These are phyloP conservation scores for Linurgus olivaceus DNA, from an alignment of 2,797 vertebrate genomes.

Conservation along the genomic window DNA sequence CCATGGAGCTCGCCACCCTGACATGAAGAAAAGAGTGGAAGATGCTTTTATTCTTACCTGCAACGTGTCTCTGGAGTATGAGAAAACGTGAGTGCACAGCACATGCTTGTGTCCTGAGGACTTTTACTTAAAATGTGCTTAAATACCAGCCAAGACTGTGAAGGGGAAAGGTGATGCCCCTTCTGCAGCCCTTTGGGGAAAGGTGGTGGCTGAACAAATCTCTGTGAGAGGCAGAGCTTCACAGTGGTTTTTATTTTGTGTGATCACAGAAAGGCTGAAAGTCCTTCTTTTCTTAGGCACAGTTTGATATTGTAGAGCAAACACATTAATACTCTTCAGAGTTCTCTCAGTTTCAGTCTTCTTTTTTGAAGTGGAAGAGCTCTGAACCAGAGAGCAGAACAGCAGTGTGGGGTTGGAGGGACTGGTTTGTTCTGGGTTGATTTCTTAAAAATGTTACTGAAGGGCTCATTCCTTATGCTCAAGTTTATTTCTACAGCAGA, in stretches of 20 bases:
- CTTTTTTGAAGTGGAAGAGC: neutral
- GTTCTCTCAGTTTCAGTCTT: conserved; percentile 38
- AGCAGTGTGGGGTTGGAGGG: neutral
- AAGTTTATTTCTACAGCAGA: neutral
- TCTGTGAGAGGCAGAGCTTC: neutral
- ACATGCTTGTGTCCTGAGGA: fast-evolving
- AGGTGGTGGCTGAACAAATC: neutral
- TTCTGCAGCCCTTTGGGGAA: neutral
- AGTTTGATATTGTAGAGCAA: conserved; percentile 23
- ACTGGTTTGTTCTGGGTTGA: neutral
- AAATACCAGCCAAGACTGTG: neutral
- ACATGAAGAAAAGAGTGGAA: conserved; percentile 97
- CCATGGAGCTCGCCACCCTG: conserved; percentile 94
- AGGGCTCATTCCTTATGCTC: neutral
- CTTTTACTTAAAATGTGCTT: neutral
- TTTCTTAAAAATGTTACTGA: neutral
- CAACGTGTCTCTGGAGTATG: conserved; percentile 95
- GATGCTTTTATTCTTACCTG: conserved; percentile 92
- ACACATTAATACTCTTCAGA: conserved; percentile 68
- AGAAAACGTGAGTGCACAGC: conserved; percentile 85
- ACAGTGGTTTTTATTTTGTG: neutral
- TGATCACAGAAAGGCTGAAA: neutral
- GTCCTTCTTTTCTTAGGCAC: neutral
- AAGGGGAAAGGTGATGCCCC: too few species aligned
- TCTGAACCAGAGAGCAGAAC: neutral